phyloP scores from a whole-genome alignment of 1,140 invertebrate species.

The Philaenus spumarius region DNA sequence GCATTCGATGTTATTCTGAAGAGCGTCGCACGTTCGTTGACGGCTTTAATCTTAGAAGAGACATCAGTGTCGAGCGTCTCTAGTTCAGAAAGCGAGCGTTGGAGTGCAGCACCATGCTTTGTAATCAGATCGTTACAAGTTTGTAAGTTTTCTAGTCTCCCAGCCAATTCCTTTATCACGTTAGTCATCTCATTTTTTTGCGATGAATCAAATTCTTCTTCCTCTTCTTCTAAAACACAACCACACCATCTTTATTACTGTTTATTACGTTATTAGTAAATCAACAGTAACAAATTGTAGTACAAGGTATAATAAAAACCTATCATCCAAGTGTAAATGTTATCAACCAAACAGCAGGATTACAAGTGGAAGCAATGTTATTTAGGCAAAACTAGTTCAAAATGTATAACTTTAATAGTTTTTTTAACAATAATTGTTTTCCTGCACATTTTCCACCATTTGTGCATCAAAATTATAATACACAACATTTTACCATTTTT shows the following conservation, averaged over 20 bases:
- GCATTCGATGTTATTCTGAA: conserved; percentile 91
- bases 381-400: no score
- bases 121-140: conserved; percentile 85
- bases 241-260: not conserved
- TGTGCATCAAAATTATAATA: no score
- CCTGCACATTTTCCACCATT: no score
- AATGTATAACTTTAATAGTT: no score
- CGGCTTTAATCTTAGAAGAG: conserved; percentile 57
- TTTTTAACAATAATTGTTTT: no score
- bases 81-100: conserved; percentile 76
- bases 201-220: conserved; percentile 49
- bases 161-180: conserved; percentile 52
- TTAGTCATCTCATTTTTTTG: conserved; percentile 42
- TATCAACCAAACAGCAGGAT: no score
- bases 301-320: not conserved
- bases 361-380: no score
- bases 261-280: not conserved
- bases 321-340: no score
- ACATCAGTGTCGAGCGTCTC: conserved; percentile 64
- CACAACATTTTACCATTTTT: no score
- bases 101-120: conserved; percentile 78
- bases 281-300: not conserved
- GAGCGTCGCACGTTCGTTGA: conserved; percentile 84
- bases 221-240: conserved; percentile 55
- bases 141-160: conserved; percentile 76